These are phyloP conservation scores for Rhinolophus sinicus DNA, from an alignment of 2,113 vertebrate genomes.

Conservation along the genomic window DNA sequence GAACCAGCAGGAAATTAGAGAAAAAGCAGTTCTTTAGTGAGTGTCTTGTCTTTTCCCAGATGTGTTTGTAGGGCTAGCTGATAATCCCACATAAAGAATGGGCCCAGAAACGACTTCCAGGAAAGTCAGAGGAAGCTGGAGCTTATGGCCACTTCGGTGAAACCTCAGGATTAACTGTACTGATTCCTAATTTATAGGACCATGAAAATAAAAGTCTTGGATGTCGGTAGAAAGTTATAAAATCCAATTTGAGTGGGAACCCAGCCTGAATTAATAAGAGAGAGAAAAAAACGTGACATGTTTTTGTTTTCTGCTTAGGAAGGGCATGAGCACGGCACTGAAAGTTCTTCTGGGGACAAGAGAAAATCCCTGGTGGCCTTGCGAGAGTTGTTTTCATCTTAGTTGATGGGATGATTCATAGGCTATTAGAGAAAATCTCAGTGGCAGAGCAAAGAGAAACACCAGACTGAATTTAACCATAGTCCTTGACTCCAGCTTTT, in stretches of 20 bases:
- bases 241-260: conserved; percentile 46
- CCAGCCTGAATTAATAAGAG: conserved; percentile 42
- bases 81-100: not conserved
- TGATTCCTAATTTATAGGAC: conserved; percentile 40
- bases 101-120: conserved; percentile 48
- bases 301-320: conserved; percentile 10
- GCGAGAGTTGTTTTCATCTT: conserved; percentile 19
- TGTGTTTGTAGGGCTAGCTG: not conserved
- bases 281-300: not conserved
- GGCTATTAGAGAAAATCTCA: not conserved
- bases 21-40: not conserved
- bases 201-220: conserved; percentile 23
- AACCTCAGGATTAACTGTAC: conserved; percentile 5
- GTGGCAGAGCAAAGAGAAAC: not conserved
- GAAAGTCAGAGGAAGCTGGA: conserved; percentile 1
- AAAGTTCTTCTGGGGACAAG: not conserved
- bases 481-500: not conserved
- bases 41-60: not conserved
- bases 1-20: not conserved
- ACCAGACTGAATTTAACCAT: not conserved
- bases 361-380: not conserved
- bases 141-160: not conserved
- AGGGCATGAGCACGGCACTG: not conserved
- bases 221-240: conserved; percentile 21
- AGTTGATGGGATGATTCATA: conserved; percentile 12